A percentile compares a stretch with the other conserved stretches of the same genome.
These are phyloP conservation scores for Trissolcus brochymenae DNA, from an alignment of 2,888 invertebrate genomes.

Conservation along the genomic window DNA sequence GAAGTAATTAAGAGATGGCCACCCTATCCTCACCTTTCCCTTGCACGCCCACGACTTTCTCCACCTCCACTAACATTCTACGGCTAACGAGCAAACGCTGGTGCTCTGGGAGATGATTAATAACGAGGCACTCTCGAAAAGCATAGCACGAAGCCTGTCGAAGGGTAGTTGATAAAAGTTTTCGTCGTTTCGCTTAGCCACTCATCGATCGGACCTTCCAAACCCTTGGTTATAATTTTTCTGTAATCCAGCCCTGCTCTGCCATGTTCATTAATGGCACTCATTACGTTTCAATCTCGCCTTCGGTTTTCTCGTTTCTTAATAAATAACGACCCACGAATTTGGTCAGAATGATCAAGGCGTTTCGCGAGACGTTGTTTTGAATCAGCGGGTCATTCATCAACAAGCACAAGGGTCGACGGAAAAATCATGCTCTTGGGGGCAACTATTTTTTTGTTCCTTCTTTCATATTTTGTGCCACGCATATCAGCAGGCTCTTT, in stretches of 20 bases:
- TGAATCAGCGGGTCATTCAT: slow-evolving; percentile 52
- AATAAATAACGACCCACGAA: slow-evolving; percentile 11
- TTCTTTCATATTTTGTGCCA: slow-evolving; percentile 51
- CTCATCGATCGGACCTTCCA: slow-evolving; percentile 51
- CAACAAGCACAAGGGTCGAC: slow-evolving; percentile 41
- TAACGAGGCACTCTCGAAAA: slow-evolving; percentile 72
- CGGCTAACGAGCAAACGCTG: slow-evolving; percentile 69
- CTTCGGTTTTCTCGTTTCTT: slow-evolving; percentile 3
- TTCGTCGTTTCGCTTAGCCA: slow-evolving; percentile 54
- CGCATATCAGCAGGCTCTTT: slow-evolving; percentile 63
- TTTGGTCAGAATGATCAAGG: slow-evolving; percentile 11
- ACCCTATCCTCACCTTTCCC: slow-evolving; percentile 58
- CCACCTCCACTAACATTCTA: slow-evolving; percentile 58
- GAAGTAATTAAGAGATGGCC: slow-evolving; percentile 74
- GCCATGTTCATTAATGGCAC: slow-evolving; percentile 34
- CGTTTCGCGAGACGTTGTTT: slow-evolving; percentile 22
- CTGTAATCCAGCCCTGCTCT: slow-evolving; percentile 25
- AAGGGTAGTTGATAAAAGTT: slow-evolving; percentile 70
- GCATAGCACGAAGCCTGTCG: slow-evolving; percentile 64
- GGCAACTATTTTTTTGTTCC: slow-evolving; percentile 36
- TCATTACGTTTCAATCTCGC: slow-evolving; percentile 30
- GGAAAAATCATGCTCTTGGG: slow-evolving; percentile 62
- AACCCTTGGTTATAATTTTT: slow-evolving; percentile 46
- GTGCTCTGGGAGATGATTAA: slow-evolving; percentile 73
- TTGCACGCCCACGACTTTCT: slow-evolving; percentile 55